Evolutionary conservation across 1,140 invertebrate species (phyloP).

Genomic region (Cydia splendana): DNA sequence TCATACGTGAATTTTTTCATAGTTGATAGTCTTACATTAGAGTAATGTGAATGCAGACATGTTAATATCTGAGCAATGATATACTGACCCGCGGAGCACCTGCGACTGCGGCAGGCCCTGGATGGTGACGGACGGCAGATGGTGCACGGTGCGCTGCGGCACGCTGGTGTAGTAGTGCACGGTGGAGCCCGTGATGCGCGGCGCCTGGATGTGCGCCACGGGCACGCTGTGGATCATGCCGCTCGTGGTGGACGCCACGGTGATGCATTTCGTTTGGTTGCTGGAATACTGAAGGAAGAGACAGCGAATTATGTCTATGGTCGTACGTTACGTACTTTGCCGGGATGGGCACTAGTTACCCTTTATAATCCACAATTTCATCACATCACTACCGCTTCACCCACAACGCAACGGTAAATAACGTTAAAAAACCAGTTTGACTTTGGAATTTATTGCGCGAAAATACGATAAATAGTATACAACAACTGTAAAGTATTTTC

Average conservation of each 20-base stretch:
- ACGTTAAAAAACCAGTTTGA: too few relatives aligned
- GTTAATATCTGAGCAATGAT: neutral
- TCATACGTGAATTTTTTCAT: too few relatives aligned
- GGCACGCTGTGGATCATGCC: conserved; percentile 73
- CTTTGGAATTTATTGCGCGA: too few relatives aligned
- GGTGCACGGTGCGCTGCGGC: conserved; percentile 54
- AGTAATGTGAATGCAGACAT: too few relatives aligned
- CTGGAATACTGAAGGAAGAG: conserved; percentile 54
- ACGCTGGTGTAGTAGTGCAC: conserved; percentile 68
- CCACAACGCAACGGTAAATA: too few relatives aligned
- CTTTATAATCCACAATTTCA: too few relatives aligned
- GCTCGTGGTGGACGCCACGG: conserved; percentile 70
- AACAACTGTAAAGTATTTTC: too few relatives aligned
- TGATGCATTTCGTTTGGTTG: conserved; percentile 67
- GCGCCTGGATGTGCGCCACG: conserved; percentile 62
- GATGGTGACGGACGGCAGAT: conserved; percentile 67
- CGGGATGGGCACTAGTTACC: too few relatives aligned
- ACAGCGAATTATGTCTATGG: neutral
- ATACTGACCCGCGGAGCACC: conserved; percentile 62
- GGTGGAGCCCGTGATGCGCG: conserved; percentile 63
- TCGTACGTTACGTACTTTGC: neutral
- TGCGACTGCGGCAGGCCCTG: conserved; percentile 67
- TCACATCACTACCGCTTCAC: too few relatives aligned
- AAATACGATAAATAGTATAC: too few relatives aligned
- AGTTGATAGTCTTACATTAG: too few relatives aligned